Evolutionary conservation across 2,888 invertebrate species (phyloP).

Genomic region (Tetragonisca angustula): DNA sequence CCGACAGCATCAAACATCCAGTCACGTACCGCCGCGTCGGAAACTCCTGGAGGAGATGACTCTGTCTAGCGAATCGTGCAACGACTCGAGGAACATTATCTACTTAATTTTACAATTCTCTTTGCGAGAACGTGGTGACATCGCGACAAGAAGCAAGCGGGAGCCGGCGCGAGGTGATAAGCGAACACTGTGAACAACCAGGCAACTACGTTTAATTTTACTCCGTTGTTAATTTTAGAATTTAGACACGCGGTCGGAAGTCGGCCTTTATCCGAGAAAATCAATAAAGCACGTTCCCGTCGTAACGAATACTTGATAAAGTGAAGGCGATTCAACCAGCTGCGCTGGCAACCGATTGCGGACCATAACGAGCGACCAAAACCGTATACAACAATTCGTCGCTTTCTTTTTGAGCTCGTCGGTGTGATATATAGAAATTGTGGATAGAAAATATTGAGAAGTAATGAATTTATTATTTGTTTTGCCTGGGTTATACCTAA

Average conservation of each 20-base stretch:
- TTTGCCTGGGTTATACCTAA: no score
- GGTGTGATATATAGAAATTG: no score
- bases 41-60: background rate
- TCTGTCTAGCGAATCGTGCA: no score
- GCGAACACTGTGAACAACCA: conserved; percentile 24
- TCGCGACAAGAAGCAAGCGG: conserved; percentile 7
- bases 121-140: background rate
- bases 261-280: background rate
- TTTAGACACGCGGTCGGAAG: conserved; percentile 1
- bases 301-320: no score
- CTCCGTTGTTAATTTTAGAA: conserved; percentile 58
- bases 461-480: no score
- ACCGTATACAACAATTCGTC: no score
- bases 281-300: background rate
- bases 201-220: conserved; percentile 63
- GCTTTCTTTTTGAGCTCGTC: no score
- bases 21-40: background rate
- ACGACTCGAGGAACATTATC: background rate
- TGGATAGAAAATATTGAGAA: no score
- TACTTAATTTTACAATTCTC: conserved; percentile 2
- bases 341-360: no score
- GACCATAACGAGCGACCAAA: no score
- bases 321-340: background rate
- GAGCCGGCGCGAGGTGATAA: conserved; percentile 27
- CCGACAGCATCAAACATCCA: background rate